These are phyloP conservation scores for Phalangium opilio DNA, from an alignment of 2,888 invertebrate species.

Conservation along the genomic window DNA sequence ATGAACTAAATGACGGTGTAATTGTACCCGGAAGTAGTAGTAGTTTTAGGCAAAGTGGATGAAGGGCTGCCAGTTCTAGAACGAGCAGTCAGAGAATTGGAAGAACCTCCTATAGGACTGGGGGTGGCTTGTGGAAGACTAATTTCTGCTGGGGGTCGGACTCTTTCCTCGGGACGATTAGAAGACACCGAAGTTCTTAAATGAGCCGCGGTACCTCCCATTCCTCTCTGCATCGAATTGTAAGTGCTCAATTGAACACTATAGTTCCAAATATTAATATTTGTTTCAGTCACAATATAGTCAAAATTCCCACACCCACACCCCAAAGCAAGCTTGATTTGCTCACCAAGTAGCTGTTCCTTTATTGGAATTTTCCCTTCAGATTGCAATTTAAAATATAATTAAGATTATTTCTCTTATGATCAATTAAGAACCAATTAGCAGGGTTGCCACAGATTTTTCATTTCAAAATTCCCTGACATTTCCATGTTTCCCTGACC, in stretches of 20 bases:
- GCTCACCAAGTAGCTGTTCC: too few relatives aligned
- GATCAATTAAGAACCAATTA: too few relatives aligned
- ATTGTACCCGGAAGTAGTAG: constrained; percentile 8
- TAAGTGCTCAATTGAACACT: constrained; percentile 13
- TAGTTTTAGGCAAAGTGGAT: constrained; percentile 12
- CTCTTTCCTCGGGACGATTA: constrained; percentile 6
- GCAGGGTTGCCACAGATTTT: too few relatives aligned
- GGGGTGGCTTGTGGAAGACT: constrained; percentile 7
- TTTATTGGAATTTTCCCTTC: too few relatives aligned
- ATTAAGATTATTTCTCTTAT: too few relatives aligned
- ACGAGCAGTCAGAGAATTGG: constrained; percentile 11
- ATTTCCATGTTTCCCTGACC: too few relatives aligned
- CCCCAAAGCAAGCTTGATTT: too few relatives aligned
- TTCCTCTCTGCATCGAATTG: constrained; percentile 6
- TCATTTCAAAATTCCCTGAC: too few relatives aligned
- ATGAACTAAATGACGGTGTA: too few relatives aligned
- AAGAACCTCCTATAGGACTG: constrained; percentile 6
- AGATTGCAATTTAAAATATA: too few relatives aligned
- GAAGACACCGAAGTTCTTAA: neutral
- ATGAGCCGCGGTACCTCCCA: neutral
- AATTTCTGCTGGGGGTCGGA: neutral
- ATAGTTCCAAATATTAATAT: neutral
- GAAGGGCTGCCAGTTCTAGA: constrained; percentile 13
- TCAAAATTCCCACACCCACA: too few relatives aligned
- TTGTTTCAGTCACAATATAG: too few relatives aligned